Evolutionary conservation across 2,797 vertebrate genomes (phyloP).

Genomic region (Eulemur albifrons): DNA sequence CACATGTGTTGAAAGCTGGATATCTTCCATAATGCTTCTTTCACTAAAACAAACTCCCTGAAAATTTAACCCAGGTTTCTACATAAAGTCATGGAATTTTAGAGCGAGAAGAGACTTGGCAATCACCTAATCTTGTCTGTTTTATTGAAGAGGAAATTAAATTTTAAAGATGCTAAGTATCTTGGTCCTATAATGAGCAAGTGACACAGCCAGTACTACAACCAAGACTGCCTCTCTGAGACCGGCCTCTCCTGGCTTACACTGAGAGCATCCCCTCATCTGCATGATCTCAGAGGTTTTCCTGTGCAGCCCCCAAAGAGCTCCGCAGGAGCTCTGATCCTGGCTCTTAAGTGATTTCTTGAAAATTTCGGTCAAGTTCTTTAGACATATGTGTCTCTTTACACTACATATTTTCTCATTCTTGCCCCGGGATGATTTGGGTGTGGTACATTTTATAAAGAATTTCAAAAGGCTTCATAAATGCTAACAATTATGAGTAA

Average conservation of each 20-base stretch:
- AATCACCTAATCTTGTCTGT: background rate
- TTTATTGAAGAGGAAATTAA: constrained; percentile 17
- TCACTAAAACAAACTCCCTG: background rate
- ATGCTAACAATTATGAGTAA: background rate
- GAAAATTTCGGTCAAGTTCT: background rate
- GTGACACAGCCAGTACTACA: background rate
- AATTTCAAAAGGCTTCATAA: background rate
- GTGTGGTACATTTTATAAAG: background rate
- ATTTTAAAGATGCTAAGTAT: background rate
- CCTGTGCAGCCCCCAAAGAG: background rate
- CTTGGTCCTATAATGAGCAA: background rate
- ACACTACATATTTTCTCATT: background rate
- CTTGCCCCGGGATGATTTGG: constrained; percentile 17
- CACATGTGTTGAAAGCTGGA: background rate
- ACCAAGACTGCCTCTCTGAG: no score
- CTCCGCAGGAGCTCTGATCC: background rate
- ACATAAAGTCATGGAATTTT: background rate
- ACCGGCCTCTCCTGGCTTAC: background rate
- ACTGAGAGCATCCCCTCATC: background rate
- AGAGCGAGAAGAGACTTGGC: background rate
- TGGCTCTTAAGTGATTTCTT: background rate
- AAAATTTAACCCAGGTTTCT: background rate
- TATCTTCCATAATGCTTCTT: background rate
- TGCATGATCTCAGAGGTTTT: background rate
- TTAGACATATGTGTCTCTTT: background rate